phyloP scores from a whole-genome alignment of 2,888 invertebrate species.

The Dynastes tityus region DNA sequence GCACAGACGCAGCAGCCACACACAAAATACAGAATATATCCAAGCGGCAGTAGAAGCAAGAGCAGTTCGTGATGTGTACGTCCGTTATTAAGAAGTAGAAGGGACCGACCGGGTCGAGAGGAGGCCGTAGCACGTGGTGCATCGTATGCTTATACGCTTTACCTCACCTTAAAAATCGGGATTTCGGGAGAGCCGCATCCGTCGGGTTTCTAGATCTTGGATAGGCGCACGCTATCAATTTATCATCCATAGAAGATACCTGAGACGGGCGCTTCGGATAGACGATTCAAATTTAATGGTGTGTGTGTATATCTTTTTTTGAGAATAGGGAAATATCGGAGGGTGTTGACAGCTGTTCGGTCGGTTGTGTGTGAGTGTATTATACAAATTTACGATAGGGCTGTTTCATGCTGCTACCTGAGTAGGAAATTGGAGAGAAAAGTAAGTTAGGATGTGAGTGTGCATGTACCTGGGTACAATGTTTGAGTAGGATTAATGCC shows the following conservation, averaged over 20 bases:
- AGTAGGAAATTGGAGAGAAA: conserved; percentile 10
- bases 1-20: conserved; percentile 41
- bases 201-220: conserved; percentile 7
- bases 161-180: conserved; percentile 42
- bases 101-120: conserved; percentile 11
- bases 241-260: conserved; percentile 14
- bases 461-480: background rate
- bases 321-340: conserved; percentile 15
- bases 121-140: conserved; percentile 31
- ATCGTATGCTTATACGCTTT: background rate
- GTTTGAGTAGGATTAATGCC: conserved; percentile 24
- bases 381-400: conserved; percentile 26
- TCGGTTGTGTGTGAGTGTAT: conserved; percentile 10
- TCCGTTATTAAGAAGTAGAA: conserved; percentile 44
- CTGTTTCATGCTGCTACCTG: background rate
- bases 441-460: conserved; percentile 14
- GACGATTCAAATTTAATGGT: conserved; percentile 24
- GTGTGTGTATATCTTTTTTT: background rate
- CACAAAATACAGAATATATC: background rate
- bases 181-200: conserved; percentile 29
- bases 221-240: conserved; percentile 21
- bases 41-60: background rate
- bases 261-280: background rate
- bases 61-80: conserved; percentile 28
- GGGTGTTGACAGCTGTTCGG: conserved; percentile 27